phyloP scores from a whole-genome alignment of 2,113 vertebrate species.

The Pseudois nayaur region DNA sequence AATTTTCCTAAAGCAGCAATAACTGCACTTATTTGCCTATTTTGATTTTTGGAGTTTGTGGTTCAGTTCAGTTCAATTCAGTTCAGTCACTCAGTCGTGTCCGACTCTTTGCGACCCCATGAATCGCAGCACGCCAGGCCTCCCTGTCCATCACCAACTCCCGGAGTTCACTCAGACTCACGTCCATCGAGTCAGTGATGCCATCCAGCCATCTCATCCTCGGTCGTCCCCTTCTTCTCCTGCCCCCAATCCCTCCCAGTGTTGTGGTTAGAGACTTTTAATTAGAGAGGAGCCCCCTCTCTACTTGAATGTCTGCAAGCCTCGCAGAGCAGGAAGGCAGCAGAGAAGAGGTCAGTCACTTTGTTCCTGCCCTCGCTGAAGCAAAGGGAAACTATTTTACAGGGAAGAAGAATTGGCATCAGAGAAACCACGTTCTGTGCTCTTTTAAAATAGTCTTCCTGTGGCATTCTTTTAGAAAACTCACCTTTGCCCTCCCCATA shows the following conservation, averaged over 20 bases:
- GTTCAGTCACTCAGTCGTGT: too few species aligned
- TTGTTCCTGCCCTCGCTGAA: neutral
- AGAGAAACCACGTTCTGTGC: neutral
- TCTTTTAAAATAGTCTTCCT: neutral
- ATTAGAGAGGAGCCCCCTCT: neutral
- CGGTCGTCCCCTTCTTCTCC: too few species aligned
- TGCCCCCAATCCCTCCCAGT: too few species aligned
- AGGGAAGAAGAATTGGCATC: neutral
- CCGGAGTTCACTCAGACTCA: too few species aligned
- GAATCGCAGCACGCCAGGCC: too few species aligned
- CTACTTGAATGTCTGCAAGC: neutral
- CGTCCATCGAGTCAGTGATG: too few species aligned
- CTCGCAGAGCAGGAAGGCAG: neutral
- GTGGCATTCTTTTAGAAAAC: neutral
- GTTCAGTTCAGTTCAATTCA: neutral
- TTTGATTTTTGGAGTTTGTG: neutral
- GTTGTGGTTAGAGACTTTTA: neutral
- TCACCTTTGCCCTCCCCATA: neutral
- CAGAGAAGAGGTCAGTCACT: neutral
- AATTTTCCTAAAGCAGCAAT: neutral
- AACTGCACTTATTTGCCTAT: neutral
- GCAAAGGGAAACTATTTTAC: neutral
- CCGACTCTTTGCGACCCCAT: too few species aligned
- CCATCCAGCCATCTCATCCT: too few species aligned
- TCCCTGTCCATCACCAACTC: too few species aligned